Evolutionary conservation across 1,140 invertebrate genomes (phyloP).

Genomic region (Brachionus manjavacas): DNA sequence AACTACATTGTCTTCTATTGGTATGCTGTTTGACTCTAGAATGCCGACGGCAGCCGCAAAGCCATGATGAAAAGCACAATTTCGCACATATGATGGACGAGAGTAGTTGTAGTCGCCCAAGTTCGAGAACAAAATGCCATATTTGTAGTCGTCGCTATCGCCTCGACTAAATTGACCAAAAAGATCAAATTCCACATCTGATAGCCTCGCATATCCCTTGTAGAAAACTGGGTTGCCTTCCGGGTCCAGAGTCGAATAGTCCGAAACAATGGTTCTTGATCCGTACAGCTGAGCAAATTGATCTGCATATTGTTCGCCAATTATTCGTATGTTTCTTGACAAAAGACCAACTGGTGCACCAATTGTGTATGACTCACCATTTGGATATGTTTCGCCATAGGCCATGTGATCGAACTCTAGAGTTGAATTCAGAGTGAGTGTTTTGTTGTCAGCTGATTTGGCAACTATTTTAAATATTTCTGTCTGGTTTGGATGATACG

Average conservation of each 20-base stretch:
- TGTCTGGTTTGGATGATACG: conserved; percentile 13
- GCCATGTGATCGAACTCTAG: not conserved
- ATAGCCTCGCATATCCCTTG: conserved; percentile 16
- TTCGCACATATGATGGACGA: conserved; percentile 37
- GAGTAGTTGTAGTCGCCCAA: conserved; percentile 41
- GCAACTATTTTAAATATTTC: conserved; percentile 32
- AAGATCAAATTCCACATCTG: not conserved
- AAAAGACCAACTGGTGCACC: conserved; percentile 53
- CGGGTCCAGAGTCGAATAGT: conserved; percentile 10
- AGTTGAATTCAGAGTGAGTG: not conserved
- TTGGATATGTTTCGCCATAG: not conserved
- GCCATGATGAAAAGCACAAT: not conserved
- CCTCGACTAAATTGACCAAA: conserved; percentile 21
- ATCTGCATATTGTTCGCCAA: conserved; percentile 48
- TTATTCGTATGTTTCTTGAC: conserved; percentile 51
- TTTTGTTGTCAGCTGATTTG: not conserved
- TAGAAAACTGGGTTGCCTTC: not conserved
- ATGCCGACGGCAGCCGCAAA: conserved; percentile 21
- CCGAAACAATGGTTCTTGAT: conserved; percentile 49
- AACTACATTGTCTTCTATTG: conserved; percentile 40
- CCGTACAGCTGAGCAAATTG: conserved; percentile 50
- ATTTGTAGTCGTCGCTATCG: conserved; percentile 13
- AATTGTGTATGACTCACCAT: conserved; percentile 44
- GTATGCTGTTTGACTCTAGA: not conserved
- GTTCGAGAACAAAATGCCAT: conserved; percentile 18